These are phyloP conservation scores for Holothuria leucospilota DNA, from an alignment of 53 echinoderm and acorn worm genomes.

Conservation along the genomic window DNA sequence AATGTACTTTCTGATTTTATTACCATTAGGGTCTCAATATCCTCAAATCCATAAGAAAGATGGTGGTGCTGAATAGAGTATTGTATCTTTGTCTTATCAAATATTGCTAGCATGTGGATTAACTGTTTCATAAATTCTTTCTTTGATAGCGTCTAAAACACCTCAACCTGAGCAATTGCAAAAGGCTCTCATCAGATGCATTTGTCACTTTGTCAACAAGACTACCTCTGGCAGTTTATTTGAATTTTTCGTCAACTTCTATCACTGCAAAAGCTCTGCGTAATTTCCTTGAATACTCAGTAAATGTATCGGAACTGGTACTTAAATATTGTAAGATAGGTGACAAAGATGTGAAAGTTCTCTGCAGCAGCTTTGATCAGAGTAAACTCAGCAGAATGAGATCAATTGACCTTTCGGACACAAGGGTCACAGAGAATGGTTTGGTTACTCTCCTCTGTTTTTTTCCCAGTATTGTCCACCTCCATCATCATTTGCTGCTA, in stretches of 20 bases:
- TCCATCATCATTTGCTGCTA: slow-evolving; percentile 16
- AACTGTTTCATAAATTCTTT: neutral
- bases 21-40: too few species aligned
- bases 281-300: neutral
- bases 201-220: neutral
- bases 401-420: slow-evolving; percentile 8
- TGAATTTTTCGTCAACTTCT: neutral
- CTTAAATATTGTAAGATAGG: slow-evolving; percentile 14
- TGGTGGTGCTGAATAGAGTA: too few species aligned
- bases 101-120: neutral
- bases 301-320: neutral
- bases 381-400: neutral
- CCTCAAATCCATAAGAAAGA: too few species aligned
- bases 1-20: too few species aligned
- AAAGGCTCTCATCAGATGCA: neutral
- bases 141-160: slow-evolving; percentile 5
- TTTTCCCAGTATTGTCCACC: neutral
- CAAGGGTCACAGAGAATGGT: slow-evolving; percentile 4
- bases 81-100: too few species aligned
- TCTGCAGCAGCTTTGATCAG: neutral
- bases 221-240: neutral
- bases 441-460: neutral
- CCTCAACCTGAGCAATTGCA: slow-evolving; percentile 24
- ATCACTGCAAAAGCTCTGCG: neutral
- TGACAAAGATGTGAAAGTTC: neutral